phyloP scores from a whole-genome alignment of 23 tunicate genomes.

The Phallusia fumigata region DNA sequence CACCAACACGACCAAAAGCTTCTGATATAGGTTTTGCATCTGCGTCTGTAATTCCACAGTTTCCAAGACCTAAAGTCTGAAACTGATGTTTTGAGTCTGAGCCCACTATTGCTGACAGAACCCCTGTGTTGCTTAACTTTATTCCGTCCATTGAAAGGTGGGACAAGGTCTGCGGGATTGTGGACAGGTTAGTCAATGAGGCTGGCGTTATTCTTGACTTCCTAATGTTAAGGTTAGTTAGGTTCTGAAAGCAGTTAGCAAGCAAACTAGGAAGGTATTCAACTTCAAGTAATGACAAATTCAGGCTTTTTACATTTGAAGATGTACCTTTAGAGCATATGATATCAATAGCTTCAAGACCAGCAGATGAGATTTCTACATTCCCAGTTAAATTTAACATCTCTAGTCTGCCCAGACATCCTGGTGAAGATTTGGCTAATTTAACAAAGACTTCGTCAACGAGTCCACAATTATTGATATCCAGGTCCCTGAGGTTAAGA shows the following conservation, averaged over 20 bases:
- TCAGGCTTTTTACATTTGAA: not conserved
- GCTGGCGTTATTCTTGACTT: conserved; percentile 29
- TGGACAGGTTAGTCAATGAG: not conserved
- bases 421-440: conserved; percentile 9
- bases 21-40: conserved; percentile 39
- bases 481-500: conserved; percentile 16
- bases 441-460: conserved; percentile 15
- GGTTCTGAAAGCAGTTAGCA: conserved; percentile 10
- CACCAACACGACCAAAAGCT: conserved; percentile 3
- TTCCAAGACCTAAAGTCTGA: conserved; percentile 33
- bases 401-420: conserved; percentile 29
- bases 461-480: conserved; percentile 31
- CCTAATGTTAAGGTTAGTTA: conserved; percentile 11
- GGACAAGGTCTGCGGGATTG: conserved; percentile 10
- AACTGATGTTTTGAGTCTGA: conserved; percentile 16
- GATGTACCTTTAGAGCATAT: conserved; percentile 9
- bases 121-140: conserved; percentile 41
- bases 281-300: conserved; percentile 6
- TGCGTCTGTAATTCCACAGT: conserved; percentile 54
- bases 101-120: conserved; percentile 7
- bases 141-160: conserved; percentile 49
- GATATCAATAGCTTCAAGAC: conserved; percentile 26
- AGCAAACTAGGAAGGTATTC: conserved; percentile 14
- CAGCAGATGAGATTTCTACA: conserved; percentile 26
- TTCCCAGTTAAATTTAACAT: conserved; percentile 55